These are phyloP conservation scores for Smittia aterrima DNA, from an alignment of 2,888 invertebrate genomes.

Conservation along the genomic window DNA sequence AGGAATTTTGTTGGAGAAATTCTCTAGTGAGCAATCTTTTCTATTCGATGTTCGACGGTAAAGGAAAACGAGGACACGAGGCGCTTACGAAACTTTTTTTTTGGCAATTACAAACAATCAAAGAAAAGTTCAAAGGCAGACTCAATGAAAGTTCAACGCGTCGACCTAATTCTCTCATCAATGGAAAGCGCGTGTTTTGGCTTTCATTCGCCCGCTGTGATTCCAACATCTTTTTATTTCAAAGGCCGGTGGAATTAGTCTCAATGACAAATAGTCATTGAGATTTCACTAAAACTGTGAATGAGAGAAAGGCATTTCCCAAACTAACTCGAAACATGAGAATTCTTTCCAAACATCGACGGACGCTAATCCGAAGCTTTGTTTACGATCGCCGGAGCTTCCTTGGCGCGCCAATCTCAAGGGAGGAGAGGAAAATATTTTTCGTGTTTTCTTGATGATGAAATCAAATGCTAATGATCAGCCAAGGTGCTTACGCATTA, in stretches of 20 bases:
- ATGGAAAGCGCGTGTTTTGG: neutral
- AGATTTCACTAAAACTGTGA: neutral
- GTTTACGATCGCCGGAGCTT: constrained; percentile 13
- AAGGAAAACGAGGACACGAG: no score
- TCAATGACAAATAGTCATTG: neutral
- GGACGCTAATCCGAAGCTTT: neutral
- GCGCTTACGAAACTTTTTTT: no score
- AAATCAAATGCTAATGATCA: neutral
- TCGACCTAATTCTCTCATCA: no score
- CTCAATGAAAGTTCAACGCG: no score
- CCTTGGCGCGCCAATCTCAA: neutral
- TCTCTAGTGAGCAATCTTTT: no score
- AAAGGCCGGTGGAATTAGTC: neutral
- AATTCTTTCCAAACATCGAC: neutral
- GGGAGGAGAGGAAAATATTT: neutral
- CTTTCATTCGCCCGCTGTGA: neutral
- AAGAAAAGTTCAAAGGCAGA: no score
- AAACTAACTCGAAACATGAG: neutral
- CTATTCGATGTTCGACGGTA: no score
- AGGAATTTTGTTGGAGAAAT: no score
- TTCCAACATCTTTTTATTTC: neutral
- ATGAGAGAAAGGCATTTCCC: neutral
- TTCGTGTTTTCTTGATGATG: neutral
- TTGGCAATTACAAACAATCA: no score
- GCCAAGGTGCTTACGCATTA: constrained; percentile 9